Base-by-base conservation (phyloP, 2,797 vertebrate genomes). In the Numenius phaeopus region DNA sequence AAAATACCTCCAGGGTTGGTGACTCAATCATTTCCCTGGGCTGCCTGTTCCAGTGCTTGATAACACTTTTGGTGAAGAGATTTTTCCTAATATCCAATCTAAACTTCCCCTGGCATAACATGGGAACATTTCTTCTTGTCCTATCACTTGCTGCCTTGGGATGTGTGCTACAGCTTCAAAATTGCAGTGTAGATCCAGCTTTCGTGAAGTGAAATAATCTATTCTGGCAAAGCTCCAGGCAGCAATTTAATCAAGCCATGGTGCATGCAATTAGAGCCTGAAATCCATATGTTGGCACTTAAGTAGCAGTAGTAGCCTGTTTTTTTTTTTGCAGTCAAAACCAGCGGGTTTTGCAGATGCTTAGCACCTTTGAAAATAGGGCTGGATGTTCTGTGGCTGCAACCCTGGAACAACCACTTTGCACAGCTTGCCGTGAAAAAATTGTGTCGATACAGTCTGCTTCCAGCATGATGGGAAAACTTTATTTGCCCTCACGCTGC, bases 261-360 rank as follows among this genome's bases (percentile, higher is more conserved):
- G 85, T 84, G 50, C 52, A 72, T 50, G 81, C 94, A 96, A 92
- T 96, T 96, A 97, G 30, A 54, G 70, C 49, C 92, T 91, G 91
- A 97, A 94, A 97, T 95, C 89, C 94, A 46, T 95, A 90, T 94
- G 93, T 16, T 95, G 90, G 50, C 89, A 84, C 90, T 95, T 84
- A 79, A 86, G 37, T 13, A 88, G 65, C 57, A 64, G 20, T 52
- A 79, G 81, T 70, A 77, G 64, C 37, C 83, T 87, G 50, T 0
- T 4, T 65, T 76, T 59, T 79, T 54, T 54, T 54, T 49, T 23
- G 0, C 54, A 88, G 62, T 86, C 44, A 81, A 58, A 94, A 44
- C 18, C 34, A 22, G 30, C 72, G 62, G 34, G 54, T 30, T 93
- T 87, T 95, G 75, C 87, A 94, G 81, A 71, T 30, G 80, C 34